These are phyloP conservation scores for Apaloderma vittatum DNA, from an alignment of 2,113 vertebrate genomes.

Conservation along the genomic window DNA sequence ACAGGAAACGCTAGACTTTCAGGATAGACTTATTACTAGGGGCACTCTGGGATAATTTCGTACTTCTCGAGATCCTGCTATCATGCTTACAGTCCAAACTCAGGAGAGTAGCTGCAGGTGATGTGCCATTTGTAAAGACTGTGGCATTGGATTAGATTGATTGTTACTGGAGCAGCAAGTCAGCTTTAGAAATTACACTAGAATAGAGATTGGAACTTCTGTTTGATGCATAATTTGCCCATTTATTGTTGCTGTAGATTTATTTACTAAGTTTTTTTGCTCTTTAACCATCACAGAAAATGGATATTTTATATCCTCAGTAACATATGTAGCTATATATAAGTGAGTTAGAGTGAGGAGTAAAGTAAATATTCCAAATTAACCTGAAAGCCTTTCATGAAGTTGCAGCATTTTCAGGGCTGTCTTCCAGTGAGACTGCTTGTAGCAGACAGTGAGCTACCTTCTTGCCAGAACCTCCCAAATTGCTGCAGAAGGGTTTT, in stretches of 20 bases:
- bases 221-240: background rate
- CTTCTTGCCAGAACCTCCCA: background rate
- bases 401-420: background rate
- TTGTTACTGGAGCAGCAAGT: background rate
- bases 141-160: conserved; percentile 23
- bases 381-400: background rate
- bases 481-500: background rate
- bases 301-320: background rate
- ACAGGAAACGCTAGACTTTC: background rate
- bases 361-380: background rate
- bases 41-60: background rate
- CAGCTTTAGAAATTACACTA: background rate
- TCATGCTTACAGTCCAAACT: conserved; percentile 45
- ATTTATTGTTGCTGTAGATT: background rate
- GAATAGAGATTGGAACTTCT: background rate
- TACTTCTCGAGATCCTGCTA: conserved; percentile 58
- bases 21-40: background rate
- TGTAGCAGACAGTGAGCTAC: background rate
- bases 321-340: background rate
- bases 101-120: background rate
- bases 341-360: background rate
- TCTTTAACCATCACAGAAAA: background rate
- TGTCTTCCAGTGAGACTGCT: background rate
- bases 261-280: background rate
- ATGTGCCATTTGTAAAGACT: background rate